Base-by-base conservation (phyloP, 2,888 invertebrate genomes). In the Drosophila pseudotalamancana region DNA sequence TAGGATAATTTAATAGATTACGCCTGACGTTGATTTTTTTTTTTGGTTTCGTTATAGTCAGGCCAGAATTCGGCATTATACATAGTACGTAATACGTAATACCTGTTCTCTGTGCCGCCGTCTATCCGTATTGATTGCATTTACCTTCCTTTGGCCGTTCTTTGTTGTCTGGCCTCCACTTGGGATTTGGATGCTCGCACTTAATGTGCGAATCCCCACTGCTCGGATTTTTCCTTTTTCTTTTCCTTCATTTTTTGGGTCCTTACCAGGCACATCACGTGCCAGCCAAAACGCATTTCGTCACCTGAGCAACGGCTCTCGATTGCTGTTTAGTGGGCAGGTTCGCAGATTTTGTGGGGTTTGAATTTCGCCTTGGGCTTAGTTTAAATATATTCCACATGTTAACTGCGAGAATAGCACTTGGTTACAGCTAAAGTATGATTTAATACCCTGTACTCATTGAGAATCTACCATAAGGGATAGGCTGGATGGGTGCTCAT, bases 1-100 rank as follows among this genome's bases (percentile, higher is more conserved):
- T 84, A 87, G 86, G 87, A 82, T 87, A 84, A 87, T 84, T 84
- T 87, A 84, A 87, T 87, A 84, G 88, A 83, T 83, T 83, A 83
- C 73, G 82, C 71, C 54, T 60, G 76, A 78, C 87, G 87, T 81
- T 87, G 83, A 87, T 83, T 83, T 87, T 80, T 68, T 73, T 29
- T 27, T 27, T 5, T 27, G 6, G 42, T 45, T 54, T 12, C 11
- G 25, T 19, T 42, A 54, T 46, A 45, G 48, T 54, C 37, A 39
- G 34, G 12, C 25, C 16, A 4, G 11, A 14, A 16, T 5, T 6
- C 27, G 12, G 72, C 76, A 82, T 71, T 71, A 59, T 45, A 59
- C 59, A 59, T 59, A 31, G 81, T 70, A 67, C 77, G 61, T 78
- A 63, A 60, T 35, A 66, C 62, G 42, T 78, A 74, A 80, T 80